A percentile compares a stretch with the other conserved stretches of the same genome.
Conservation (phyloP, 1,140 invertebrate species). For the Gonatopus flavifemur region DNA sequence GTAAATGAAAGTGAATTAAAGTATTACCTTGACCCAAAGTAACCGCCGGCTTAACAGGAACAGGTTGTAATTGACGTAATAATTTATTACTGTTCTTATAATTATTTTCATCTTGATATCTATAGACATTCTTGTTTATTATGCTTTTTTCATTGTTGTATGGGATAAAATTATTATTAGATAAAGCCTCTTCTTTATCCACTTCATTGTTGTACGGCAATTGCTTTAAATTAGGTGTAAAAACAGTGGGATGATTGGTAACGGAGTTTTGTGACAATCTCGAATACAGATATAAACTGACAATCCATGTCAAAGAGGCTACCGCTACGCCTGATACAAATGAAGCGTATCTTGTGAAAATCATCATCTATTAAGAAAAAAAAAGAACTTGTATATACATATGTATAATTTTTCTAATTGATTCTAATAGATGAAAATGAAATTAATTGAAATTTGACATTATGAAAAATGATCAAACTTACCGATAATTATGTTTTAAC, state of each 20-base stretch:
- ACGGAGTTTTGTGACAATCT: constrained; percentile 48
- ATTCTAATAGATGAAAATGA: no score
- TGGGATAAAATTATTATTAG: constrained; percentile 29
- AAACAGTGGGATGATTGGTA: constrained; percentile 38
- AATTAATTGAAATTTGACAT: no score
- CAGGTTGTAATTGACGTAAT: constrained; percentile 50
- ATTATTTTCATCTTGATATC: constrained; percentile 28
- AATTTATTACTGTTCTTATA: constrained; percentile 54
- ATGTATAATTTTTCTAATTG: no score
- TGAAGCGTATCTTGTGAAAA: constrained; percentile 56
- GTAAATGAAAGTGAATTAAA: no score
- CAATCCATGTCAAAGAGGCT: constrained; percentile 68
- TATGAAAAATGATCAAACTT: no score
- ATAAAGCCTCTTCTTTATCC: constrained; percentile 31
- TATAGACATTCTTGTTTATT: constrained; percentile 16
- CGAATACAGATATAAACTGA: constrained; percentile 66
- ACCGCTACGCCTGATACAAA: constrained; percentile 66
- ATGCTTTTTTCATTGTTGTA: constrained; percentile 9
- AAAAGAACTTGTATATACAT: no score
- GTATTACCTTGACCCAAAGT: constrained; percentile 45
- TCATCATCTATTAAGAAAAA: constrained; percentile 38
- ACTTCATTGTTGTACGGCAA: constrained; percentile 31
- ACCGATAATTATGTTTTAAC: no score
- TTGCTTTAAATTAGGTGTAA: constrained; percentile 35
- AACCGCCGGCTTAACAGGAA: constrained; percentile 42